A percentile compares a stretch with the other conserved stretches of the same genome.
Evolutionary conservation across 1,140 invertebrate genomes (phyloP).

Genomic region (Meloidogyne chitwoodi): DNA sequence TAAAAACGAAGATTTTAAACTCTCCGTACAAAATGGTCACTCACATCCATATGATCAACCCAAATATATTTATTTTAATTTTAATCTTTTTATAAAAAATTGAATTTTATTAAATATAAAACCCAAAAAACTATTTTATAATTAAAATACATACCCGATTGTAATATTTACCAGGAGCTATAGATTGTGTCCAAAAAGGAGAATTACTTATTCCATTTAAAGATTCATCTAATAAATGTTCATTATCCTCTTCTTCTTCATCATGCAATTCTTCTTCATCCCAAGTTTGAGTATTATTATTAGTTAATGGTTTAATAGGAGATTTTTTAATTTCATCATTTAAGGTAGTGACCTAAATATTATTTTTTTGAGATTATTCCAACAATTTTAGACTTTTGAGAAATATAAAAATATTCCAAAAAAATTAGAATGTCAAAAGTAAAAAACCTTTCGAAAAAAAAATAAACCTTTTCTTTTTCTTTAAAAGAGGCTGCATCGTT

Average conservation of each 20-base stretch:
- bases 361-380: too few species aligned
- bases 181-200: slow-evolving; percentile 27
- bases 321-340: neutral
- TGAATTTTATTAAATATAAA: too few species aligned
- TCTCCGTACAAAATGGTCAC: neutral
- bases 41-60: neutral
- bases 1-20: slow-evolving; percentile 6
- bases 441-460: too few species aligned
- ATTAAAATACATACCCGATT: slow-evolving; percentile 19
- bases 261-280: slow-evolving; percentile 2
- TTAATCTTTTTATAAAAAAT: too few species aligned
- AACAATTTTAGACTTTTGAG: too few species aligned
- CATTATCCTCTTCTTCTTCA: slow-evolving; percentile 9
- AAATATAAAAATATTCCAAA: too few species aligned
- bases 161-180: slow-evolving; percentile 32
- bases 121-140: too few species aligned
- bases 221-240: neutral
- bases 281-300: neutral
- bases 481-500: neutral
- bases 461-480: too few species aligned
- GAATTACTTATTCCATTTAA: slow-evolving; percentile 20
- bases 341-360: too few species aligned
- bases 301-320: neutral
- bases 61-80: too few species aligned
- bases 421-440: too few species aligned